phyloP scores from a whole-genome alignment of 2,797 vertebrate genomes.

The Takifugu rubripes region DNA sequence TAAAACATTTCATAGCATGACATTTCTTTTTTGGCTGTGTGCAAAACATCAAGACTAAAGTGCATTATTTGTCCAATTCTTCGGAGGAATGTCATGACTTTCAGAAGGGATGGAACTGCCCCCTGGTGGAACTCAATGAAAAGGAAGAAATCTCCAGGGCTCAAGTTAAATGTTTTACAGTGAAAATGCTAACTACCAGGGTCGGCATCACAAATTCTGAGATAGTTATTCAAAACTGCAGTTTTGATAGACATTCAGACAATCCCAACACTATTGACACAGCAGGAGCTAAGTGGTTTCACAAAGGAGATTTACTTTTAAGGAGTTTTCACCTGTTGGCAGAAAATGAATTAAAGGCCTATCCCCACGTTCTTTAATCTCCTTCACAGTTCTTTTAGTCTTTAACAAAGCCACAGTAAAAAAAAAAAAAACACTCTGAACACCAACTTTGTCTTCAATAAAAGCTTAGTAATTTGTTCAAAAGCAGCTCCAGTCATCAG shows the following conservation, averaged over 20 bases:
- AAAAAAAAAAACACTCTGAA: conserved; percentile 20
- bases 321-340: conserved; percentile 21
- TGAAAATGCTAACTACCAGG: too few species aligned
- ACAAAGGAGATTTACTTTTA: conserved; percentile 17
- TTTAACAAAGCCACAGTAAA: conserved; percentile 14
- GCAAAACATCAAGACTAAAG: too few species aligned
- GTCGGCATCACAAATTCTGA: too few species aligned
- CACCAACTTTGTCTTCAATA: conserved; percentile 11
- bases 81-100: too few species aligned
- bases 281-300: conserved; percentile 12
- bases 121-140: too few species aligned
- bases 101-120: too few species aligned
- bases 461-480: conserved; percentile 19
- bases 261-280: conserved; percentile 2
- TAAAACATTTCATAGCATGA: conserved; percentile 8
- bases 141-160: too few species aligned
- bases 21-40: too few species aligned
- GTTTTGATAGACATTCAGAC: conserved; percentile 21
- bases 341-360: too few species aligned
- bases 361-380: conserved; percentile 16
- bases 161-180: too few species aligned
- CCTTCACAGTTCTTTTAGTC: conserved; percentile 2
- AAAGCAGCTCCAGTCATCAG: conserved; percentile 24
- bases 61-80: too few species aligned
- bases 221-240: background rate